phyloP scores from a whole-genome alignment of 2,797 vertebrate species.

The Crossoptilon crossoptilon region DNA sequence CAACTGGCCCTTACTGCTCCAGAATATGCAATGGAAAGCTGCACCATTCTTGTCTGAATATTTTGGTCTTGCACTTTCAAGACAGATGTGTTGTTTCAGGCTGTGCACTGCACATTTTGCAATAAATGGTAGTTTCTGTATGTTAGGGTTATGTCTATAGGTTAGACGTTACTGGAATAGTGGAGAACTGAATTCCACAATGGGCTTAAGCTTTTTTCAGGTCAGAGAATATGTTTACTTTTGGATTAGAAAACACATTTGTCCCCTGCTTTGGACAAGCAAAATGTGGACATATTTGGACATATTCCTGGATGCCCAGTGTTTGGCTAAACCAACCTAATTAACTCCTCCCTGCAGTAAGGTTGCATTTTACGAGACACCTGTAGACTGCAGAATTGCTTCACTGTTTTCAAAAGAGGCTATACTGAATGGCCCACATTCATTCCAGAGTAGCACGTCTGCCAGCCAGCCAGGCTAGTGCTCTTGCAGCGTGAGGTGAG shows the following conservation, averaged over 20 bases:
- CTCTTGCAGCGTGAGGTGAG: background rate
- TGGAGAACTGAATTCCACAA: background rate
- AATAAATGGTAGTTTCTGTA: background rate
- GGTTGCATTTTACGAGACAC: too few relatives aligned
- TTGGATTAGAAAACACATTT: background rate
- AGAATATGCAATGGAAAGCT: fast-evolving
- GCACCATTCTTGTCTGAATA: background rate
- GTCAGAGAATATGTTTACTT: background rate
- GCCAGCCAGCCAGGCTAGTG: background rate
- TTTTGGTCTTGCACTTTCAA: background rate
- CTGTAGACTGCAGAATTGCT: background rate
- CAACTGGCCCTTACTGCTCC: too few relatives aligned
- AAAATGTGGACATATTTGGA: too few relatives aligned
- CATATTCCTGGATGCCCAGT: background rate
- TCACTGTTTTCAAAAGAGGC: background rate
- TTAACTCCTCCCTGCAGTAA: background rate
- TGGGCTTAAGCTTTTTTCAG: background rate
- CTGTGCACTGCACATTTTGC: background rate
- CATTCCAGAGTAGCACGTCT: background rate
- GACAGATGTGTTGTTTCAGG: background rate
- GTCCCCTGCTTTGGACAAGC: background rate
- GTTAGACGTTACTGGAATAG: background rate
- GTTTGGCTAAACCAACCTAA: background rate
- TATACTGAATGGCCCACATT: fast-evolving
- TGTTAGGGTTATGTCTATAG: background rate